These are phyloP conservation scores for Xiphophorus maculatus DNA, from an alignment of 2,113 vertebrate species.

Conservation along the genomic window DNA sequence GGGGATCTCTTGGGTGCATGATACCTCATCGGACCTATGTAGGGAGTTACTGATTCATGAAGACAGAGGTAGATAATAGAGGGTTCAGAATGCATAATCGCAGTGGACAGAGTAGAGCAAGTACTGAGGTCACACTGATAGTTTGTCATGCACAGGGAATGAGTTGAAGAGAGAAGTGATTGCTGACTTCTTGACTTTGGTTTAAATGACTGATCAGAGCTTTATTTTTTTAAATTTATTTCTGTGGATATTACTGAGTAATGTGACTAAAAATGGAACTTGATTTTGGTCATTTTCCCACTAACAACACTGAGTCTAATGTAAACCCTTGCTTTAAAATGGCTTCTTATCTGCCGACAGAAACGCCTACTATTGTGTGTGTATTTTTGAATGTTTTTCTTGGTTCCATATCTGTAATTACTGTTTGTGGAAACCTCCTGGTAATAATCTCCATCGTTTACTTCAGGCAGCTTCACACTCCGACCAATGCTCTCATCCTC, in stretches of 20 bases:
- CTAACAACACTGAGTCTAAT: background rate
- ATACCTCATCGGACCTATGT: background rate
- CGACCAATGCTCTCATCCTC: constrained; percentile 28
- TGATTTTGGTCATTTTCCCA: background rate
- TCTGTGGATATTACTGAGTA: background rate
- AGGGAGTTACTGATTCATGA: too few relatives aligned
- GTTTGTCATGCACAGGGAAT: background rate
- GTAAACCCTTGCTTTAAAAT: constrained; percentile 19
- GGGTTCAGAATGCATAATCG: too few relatives aligned
- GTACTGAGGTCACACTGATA: background rate
- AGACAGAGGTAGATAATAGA: too few relatives aligned
- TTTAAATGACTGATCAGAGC: background rate
- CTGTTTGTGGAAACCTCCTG: constrained; percentile 41
- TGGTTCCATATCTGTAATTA: background rate
- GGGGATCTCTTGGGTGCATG: background rate
- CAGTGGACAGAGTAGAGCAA: background rate
- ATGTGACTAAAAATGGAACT: constrained; percentile 8
- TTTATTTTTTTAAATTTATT: background rate
- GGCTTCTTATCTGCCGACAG: background rate
- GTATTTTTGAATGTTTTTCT: constrained; percentile 18
- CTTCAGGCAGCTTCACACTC: constrained; percentile 30
- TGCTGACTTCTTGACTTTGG: background rate
- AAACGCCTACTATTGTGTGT: constrained; percentile 1
- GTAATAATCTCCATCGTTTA: constrained; percentile 36
- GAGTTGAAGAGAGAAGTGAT: background rate